Evolutionary conservation across 2,888 invertebrate genomes (phyloP).

Genomic region (Syrphus vitripennis): DNA sequence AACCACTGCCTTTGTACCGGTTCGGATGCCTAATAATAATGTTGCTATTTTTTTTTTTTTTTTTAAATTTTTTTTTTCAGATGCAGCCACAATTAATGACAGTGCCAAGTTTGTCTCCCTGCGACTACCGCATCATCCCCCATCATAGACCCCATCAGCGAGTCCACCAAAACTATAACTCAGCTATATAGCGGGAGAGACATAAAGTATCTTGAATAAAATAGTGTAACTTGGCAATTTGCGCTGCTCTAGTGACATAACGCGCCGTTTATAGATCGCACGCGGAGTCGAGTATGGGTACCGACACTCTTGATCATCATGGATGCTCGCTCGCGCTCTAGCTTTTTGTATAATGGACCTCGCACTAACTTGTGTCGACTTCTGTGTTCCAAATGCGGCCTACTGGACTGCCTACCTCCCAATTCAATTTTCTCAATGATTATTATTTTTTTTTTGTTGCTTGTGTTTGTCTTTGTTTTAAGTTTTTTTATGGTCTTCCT

Average conservation of each 20-base stretch:
- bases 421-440: background rate
- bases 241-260: slow-evolving; percentile 56
- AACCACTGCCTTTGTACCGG: slow-evolving; percentile 59
- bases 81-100: slow-evolving; percentile 47
- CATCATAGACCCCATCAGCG: background rate
- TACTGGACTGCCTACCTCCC: background rate
- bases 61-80: background rate
- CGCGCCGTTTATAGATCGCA: slow-evolving; percentile 40
- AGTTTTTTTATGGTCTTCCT: background rate
- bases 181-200: background rate
- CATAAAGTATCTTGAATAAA: slow-evolving; percentile 14
- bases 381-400: background rate
- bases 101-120: slow-evolving; percentile 22
- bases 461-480: background rate
- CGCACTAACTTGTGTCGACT: background rate
- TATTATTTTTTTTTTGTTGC: background rate
- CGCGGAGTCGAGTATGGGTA: background rate
- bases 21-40: slow-evolving; percentile 46
- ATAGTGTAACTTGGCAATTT: slow-evolving; percentile 62
- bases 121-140: background rate
- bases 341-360: background rate
- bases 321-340: slow-evolving; percentile 17
- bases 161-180: too few relatives aligned
- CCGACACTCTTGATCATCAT: slow-evolving; percentile 29
- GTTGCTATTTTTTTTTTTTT: background rate